Evolutionary conservation across 1,140 invertebrate genomes (phyloP), one percentile per base, ranked within the genome.

Genomic region (Penaeus japonicus): DNA sequence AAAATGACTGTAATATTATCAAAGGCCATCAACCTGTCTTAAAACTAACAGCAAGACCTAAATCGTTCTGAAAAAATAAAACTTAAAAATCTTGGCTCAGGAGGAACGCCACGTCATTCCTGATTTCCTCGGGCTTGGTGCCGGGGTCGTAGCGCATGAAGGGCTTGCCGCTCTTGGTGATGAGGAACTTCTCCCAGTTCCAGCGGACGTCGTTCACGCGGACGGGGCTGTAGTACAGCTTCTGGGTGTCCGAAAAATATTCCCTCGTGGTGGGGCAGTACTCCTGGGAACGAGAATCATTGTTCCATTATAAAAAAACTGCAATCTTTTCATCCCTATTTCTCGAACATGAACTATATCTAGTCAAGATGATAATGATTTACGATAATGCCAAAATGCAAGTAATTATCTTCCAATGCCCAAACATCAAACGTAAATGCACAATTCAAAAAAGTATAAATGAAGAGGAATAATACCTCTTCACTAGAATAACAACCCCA

Each of bases 161-260:
- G 85, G 94, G 94, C 77, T 91, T 92, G 7, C 94, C 94, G 54
- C 91, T 87, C 27, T 90, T 91, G 89, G 93, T 91, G 7, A 95
- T 92, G 17, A 95, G 91, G 91, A 95, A 94, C 84, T 94, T 94
- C 91, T 95, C 94, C 90, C 93, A 95, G 91, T 95, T 95, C 94
- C 94, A 94, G 47, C 93, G 92, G 53, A 95, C 91, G 91, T 95
- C 94, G 81, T 91, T 92, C 32, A 91, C 92, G 59, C 91, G 91
- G 55, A 94, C 88, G 47, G 92, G 92, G 10, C 92, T 90, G 90
- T 94, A 94, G 90, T 92, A 93, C 18, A 94, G 91, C n/a, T 92
- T 91, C 4, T 91, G 79, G 47, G 91, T 91, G 53, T 91, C 89
- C 0, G 91, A 27, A 20, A 85, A 81, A 39, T 57, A 89, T 77